phyloP scores from a whole-genome alignment of 2,113 vertebrate species.

The Balaenoptera acutorostrata region DNA sequence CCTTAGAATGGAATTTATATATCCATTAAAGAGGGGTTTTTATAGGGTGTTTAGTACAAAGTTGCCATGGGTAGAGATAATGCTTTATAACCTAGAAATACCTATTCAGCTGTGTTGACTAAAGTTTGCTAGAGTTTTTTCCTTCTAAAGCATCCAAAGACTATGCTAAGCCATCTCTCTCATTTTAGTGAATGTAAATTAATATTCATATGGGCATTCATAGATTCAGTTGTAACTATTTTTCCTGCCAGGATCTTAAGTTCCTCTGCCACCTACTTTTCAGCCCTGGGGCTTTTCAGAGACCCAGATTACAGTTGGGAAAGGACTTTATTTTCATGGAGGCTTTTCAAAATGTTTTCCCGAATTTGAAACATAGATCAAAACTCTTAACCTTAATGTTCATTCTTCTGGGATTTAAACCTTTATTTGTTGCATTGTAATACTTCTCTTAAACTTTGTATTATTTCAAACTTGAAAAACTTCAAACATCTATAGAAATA shows the following conservation, averaged over 20 bases:
- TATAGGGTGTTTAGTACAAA: not conserved
- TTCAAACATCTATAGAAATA: not conserved
- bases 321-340: not conserved
- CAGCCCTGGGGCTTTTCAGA: not conserved
- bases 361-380: not conserved
- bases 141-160: not conserved
- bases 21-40: not conserved
- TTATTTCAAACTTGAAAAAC: not conserved
- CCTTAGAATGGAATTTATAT: not conserved
- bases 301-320: not conserved
- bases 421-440: not conserved
- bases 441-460: not conserved
- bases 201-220: not conserved
- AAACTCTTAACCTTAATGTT: constrained; percentile 2
- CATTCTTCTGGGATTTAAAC: constrained; percentile 6
- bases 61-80: not conserved
- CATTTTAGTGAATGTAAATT: not conserved
- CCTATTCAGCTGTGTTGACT: not conserved
- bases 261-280: not conserved
- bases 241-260: not conserved
- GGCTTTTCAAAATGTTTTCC: not conserved
- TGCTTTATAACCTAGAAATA: not conserved
- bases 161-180: not conserved
- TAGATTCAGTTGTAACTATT: not conserved
- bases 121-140: not conserved